phyloP scores from a whole-genome alignment of 2,113 vertebrate genomes.

The Entomyzon cyanotis region DNA sequence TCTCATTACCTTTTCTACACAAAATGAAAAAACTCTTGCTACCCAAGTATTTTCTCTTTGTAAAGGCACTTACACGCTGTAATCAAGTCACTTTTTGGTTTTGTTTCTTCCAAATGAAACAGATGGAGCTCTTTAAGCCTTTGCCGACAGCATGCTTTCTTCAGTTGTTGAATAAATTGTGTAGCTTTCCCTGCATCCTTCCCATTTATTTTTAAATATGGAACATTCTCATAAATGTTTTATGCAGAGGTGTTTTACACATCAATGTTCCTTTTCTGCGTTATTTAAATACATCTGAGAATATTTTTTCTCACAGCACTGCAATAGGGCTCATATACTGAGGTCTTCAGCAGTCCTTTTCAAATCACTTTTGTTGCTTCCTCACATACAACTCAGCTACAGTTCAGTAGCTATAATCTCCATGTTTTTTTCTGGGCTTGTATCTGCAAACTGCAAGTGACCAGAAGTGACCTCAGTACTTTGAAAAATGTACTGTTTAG shows the following conservation, averaged over 20 bases:
- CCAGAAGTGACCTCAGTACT: background rate
- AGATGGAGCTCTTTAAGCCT: conserved; percentile 43
- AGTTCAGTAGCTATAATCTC: background rate
- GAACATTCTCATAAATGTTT: background rate
- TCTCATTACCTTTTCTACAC: conserved; percentile 6
- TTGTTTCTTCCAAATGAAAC: conserved; percentile 35
- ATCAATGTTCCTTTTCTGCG: background rate
- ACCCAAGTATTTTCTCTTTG: background rate
- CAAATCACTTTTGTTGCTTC: background rate
- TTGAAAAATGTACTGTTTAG: background rate
- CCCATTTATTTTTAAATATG: conserved; percentile 12
- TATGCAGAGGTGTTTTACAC: background rate
- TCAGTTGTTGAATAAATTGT: conserved; percentile 11
- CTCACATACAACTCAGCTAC: background rate
- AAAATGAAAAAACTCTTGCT: conserved; percentile 2
- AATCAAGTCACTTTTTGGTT: conserved; percentile 33
- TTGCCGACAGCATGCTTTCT: background rate
- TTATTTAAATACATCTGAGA: background rate
- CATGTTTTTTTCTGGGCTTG: background rate
- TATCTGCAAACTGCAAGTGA: background rate
- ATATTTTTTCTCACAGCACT: background rate
- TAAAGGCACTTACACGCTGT: background rate
- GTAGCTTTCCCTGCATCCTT: background rate
- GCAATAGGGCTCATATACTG: background rate
- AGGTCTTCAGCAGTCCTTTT: background rate